These are phyloP conservation scores for Dromas ardeola DNA, from an alignment of 2,113 vertebrate genomes.

Conservation along the genomic window DNA sequence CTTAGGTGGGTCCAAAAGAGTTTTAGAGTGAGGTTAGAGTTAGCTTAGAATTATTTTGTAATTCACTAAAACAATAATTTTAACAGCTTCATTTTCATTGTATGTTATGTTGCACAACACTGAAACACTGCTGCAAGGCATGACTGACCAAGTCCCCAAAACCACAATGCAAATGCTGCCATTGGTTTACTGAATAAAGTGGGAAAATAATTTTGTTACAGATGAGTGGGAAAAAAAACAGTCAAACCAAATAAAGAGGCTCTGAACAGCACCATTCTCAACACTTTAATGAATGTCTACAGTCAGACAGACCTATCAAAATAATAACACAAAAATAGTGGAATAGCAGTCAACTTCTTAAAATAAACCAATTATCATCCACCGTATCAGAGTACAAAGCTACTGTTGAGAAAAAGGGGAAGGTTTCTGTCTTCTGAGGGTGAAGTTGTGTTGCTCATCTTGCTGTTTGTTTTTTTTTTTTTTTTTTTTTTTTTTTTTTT, in stretches of 20 bases:
- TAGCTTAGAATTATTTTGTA: neutral
- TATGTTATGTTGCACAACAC: neutral
- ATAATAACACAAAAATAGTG: neutral
- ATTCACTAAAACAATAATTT: neutral
- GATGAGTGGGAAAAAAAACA: neutral
- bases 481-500: neutral
- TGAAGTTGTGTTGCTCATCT: neutral
- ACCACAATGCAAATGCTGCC: neutral
- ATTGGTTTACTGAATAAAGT: neutral
- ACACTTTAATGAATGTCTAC: neutral
- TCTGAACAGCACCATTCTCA: neutral
- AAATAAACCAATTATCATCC: neutral
- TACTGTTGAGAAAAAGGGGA: neutral
- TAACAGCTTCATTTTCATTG: neutral
- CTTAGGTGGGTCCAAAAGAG: neutral
- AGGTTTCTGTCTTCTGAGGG: neutral
- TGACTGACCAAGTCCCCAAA: neutral
- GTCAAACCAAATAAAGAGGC: neutral
- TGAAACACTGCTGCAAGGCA: neutral
- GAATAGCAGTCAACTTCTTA: neutral
- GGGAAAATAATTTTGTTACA: neutral
- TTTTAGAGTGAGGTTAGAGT: neutral
- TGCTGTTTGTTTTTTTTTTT: neutral
- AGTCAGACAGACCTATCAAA: neutral
- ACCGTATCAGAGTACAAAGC: neutral